Conservation (phyloP, 2,113 vertebrate species). For the Perca fluviatilis region DNA sequence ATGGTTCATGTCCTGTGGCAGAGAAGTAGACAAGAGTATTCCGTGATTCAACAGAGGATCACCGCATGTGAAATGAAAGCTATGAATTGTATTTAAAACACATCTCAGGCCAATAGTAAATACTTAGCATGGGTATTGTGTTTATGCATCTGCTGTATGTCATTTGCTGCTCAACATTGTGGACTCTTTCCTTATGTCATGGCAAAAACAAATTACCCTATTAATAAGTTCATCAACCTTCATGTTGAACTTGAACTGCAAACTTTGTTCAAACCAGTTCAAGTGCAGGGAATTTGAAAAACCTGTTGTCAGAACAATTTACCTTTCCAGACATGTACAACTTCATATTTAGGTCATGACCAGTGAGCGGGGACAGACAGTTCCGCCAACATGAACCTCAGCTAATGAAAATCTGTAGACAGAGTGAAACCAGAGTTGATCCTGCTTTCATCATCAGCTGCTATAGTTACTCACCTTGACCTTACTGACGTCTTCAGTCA, state of each 20-base stretch:
- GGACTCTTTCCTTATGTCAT: not conserved
- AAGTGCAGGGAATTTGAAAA: conserved; percentile 2
- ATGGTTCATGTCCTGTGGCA: conserved; percentile 42
- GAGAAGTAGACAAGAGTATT: conserved; percentile 17
- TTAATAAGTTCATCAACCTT: not conserved
- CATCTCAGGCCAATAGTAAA: conserved; percentile 28
- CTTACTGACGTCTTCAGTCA: not conserved
- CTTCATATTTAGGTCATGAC: not conserved
- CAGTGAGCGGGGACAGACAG: conserved; percentile 15
- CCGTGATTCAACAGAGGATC: not conserved
- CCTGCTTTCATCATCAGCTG: conserved; percentile 30
- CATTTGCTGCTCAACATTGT: conserved; percentile 12
- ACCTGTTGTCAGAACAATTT: not conserved
- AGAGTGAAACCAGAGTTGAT: conserved; percentile 38
- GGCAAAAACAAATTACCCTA: not conserved
- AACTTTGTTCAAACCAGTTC: not conserved
- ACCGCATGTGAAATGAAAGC: conserved; percentile 37
- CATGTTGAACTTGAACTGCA: not conserved
- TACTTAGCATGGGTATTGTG: conserved; percentile 1
- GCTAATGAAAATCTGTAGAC: conserved; percentile 32
- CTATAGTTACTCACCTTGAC: conserved; percentile 34
- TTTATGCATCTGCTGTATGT: not conserved
- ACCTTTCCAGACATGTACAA: conserved; percentile 2
- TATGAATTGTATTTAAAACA: conserved; percentile 47
- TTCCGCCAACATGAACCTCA: conserved; percentile 15